phyloP scores from a whole-genome alignment of 2,113 vertebrate genomes.

The Colinus virginianus region DNA sequence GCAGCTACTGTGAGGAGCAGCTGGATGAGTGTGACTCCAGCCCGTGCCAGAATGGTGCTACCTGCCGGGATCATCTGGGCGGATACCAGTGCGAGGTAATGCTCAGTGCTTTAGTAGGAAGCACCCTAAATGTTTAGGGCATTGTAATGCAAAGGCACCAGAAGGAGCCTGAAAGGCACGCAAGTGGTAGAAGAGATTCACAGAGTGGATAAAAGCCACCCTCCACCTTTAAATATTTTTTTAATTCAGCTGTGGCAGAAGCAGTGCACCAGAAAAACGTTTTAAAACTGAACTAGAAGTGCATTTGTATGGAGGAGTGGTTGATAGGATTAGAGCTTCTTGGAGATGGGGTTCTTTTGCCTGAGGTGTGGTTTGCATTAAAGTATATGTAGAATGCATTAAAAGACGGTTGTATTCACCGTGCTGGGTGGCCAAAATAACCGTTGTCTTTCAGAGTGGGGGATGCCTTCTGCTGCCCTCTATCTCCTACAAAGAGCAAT shows the following conservation, averaged over 20 bases:
- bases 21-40: conserved; percentile 87
- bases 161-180: background rate
- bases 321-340: background rate
- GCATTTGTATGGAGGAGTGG: background rate
- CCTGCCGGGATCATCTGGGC: conserved; percentile 80
- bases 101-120: fast-evolving
- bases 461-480: background rate
- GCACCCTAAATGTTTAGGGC: background rate
- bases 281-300: background rate
- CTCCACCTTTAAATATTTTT: background rate
- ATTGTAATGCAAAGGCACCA: background rate
- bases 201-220: background rate
- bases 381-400: background rate
- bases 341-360: background rate
- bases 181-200: background rate
- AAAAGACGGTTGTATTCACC: background rate
- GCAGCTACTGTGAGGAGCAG: conserved; percentile 90
- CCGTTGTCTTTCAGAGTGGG: background rate
- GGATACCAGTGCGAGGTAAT: conserved; percentile 84
- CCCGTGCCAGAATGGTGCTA: conserved; percentile 85
- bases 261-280: background rate
- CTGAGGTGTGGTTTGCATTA: background rate
- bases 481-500: background rate
- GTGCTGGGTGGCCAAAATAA: background rate
- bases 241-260: background rate